These are phyloP conservation scores for Tylochromis polylepis DNA, from an alignment of 2,113 vertebrate genomes.

Conservation along the genomic window DNA sequence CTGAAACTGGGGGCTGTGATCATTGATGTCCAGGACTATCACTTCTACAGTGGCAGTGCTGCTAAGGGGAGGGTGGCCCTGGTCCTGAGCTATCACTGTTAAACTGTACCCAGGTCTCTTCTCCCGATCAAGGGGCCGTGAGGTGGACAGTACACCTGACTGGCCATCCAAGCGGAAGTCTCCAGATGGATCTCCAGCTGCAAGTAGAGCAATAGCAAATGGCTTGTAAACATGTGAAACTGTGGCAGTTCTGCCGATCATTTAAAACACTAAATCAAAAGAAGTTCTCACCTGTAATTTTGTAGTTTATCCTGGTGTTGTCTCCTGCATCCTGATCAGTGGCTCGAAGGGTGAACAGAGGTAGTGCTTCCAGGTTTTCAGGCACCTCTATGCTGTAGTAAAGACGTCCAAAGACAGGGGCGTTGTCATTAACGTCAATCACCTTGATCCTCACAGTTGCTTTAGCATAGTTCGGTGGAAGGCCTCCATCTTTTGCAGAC, in stretches of 20 bases:
- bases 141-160: slow-evolving; percentile 83
- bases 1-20: slow-evolving; percentile 83
- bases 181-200: slow-evolving; percentile 84
- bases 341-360: slow-evolving; percentile 81
- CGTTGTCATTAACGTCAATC: slow-evolving; percentile 88
- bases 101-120: slow-evolving; percentile 76
- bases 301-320: slow-evolving; percentile 79
- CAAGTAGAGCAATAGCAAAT: background rate
- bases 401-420: slow-evolving; percentile 80
- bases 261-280: background rate
- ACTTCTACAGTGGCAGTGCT: slow-evolving; percentile 79
- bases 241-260: background rate
- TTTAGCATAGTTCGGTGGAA: slow-evolving; percentile 83
- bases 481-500: slow-evolving; percentile 87
- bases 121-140: slow-evolving; percentile 83
- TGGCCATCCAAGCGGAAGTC: slow-evolving; percentile 79
- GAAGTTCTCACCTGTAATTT: slow-evolving; percentile 53
- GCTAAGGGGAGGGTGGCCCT: slow-evolving; percentile 75
- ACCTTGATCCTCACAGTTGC: slow-evolving; percentile 78
- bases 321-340: slow-evolving; percentile 82
- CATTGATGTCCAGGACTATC: slow-evolving; percentile 86
- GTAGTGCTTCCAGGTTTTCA: slow-evolving; percentile 80
- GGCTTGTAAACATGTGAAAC: background rate
- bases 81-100: slow-evolving; percentile 79
- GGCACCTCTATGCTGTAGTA: slow-evolving; percentile 85